phyloP scores from a whole-genome alignment of 92 coral and sea anemone species.

The Pocillopora meandrina region DNA sequence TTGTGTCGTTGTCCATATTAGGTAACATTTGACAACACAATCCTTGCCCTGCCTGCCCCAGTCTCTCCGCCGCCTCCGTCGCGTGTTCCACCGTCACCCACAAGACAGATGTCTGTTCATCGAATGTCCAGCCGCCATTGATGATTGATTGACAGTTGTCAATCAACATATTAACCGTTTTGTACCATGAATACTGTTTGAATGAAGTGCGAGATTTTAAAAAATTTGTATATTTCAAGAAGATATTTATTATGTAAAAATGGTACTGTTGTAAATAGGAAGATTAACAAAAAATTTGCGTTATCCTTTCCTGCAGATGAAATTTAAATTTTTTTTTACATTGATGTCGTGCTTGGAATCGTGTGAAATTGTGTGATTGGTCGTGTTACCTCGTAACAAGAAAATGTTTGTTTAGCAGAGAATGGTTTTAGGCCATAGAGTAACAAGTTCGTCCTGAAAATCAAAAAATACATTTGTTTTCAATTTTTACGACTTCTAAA shows the following conservation, averaged over 20 bases:
- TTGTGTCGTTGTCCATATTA: slow-evolving; percentile 13
- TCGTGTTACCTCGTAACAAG: not conserved
- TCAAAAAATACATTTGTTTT: too few species aligned
- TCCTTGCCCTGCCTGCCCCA: slow-evolving; percentile 86
- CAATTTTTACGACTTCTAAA: too few species aligned
- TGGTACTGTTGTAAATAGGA: not conserved
- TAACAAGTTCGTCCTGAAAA: too few species aligned
- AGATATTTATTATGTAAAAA: not conserved
- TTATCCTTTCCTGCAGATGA: not conserved
- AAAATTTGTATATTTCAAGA: slow-evolving; percentile 1
- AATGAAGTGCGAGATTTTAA: not conserved
- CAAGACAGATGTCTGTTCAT: slow-evolving; percentile 69
- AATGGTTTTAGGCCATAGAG: too few species aligned
- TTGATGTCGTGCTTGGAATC: not conserved
- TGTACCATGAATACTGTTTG: not conserved
- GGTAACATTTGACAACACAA: slow-evolving; percentile 67
- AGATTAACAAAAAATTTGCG: not conserved
- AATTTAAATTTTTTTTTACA: not conserved
- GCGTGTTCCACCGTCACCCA: slow-evolving; percentile 65
- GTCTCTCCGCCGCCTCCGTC: slow-evolving; percentile 77
- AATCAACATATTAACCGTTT: not conserved
- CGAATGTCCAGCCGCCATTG: slow-evolving; percentile 35
- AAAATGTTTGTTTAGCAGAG: too few species aligned
- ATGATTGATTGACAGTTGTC: slow-evolving; percentile 7
- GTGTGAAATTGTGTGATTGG: not conserved